phyloP scores from a whole-genome alignment of 2,888 invertebrate genomes.

The Eupithecia exiguata region DNA sequence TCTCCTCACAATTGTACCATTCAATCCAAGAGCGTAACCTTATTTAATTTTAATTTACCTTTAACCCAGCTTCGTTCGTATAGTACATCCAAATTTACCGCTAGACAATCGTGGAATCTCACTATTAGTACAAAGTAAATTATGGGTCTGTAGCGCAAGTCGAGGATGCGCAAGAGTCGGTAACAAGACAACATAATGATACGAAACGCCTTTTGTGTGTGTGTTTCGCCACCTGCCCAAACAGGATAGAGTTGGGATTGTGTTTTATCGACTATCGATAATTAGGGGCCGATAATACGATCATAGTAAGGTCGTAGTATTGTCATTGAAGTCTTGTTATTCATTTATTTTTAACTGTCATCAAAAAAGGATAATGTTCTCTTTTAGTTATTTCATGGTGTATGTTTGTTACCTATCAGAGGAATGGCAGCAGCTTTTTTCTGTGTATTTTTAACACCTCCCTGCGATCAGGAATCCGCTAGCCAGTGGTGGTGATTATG shows the following conservation, averaged over 20 bases:
- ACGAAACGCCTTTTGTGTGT: conserved; percentile 77
- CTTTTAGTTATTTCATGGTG: background rate
- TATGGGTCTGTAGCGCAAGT: conserved; percentile 73
- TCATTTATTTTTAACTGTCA: background rate
- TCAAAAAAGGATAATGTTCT: background rate
- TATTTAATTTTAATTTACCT: conserved; percentile 8
- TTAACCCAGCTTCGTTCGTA: background rate
- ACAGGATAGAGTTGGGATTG: conserved; percentile 61
- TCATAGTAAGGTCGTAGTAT: background rate
- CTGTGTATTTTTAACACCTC: background rate
- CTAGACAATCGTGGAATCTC: conserved; percentile 56
- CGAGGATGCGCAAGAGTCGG: conserved; percentile 74
- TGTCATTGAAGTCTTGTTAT: background rate
- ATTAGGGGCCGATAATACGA: background rate
- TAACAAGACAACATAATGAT: conserved; percentile 84
- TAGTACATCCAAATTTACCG: conserved; percentile 35
- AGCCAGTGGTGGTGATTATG: background rate
- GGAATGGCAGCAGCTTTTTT: background rate
- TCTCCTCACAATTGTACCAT: background rate
- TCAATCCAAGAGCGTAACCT: background rate
- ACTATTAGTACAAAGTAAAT: conserved; percentile 74
- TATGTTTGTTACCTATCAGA: background rate
- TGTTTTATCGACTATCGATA: conserved; percentile 50
- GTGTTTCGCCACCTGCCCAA: conserved; percentile 83
- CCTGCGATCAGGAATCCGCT: background rate